These are phyloP conservation scores for Drosophila greeni DNA, from an alignment of 2,888 invertebrate genomes.

Conservation along the genomic window DNA sequence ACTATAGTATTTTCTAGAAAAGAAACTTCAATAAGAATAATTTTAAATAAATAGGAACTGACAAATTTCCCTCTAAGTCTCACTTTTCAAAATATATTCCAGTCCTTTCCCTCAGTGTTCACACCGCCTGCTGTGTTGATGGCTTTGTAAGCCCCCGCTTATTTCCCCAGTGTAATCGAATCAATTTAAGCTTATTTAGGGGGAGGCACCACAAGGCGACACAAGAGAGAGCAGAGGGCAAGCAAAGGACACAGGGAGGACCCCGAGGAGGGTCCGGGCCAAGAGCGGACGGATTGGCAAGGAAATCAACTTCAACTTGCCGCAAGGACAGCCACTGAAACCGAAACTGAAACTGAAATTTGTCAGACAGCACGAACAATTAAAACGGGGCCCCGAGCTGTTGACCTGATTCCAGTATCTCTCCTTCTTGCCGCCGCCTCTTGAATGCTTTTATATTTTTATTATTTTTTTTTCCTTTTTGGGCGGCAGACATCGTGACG, in stretches of 20 bases:
- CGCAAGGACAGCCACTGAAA: conserved; percentile 54
- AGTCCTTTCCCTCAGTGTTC: neutral
- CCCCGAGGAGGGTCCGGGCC: conserved; percentile 14
- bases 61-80: neutral
- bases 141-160: neutral
- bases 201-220: conserved; percentile 8
- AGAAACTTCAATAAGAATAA: neutral
- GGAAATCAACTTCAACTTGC: conserved; percentile 66
- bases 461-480: conserved; percentile 17
- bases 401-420: conserved; percentile 38
- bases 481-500: conserved; percentile 67
- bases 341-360: conserved; percentile 40
- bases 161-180: conserved; percentile 47
- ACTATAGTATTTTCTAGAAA: neutral
- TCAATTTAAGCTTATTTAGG: conserved; percentile 51
- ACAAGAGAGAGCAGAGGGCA: conserved; percentile 51
- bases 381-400: conserved; percentile 41
- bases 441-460: conserved; percentile 42
- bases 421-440: conserved; percentile 9
- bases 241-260: conserved; percentile 57
- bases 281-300: conserved; percentile 50
- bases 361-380: conserved; percentile 45
- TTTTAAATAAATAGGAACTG: neutral
- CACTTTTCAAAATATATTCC: too few species aligned
- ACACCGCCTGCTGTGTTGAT: neutral